phyloP scores from a whole-genome alignment of 2,888 invertebrate species.

The Drosophila gaucha region DNA sequence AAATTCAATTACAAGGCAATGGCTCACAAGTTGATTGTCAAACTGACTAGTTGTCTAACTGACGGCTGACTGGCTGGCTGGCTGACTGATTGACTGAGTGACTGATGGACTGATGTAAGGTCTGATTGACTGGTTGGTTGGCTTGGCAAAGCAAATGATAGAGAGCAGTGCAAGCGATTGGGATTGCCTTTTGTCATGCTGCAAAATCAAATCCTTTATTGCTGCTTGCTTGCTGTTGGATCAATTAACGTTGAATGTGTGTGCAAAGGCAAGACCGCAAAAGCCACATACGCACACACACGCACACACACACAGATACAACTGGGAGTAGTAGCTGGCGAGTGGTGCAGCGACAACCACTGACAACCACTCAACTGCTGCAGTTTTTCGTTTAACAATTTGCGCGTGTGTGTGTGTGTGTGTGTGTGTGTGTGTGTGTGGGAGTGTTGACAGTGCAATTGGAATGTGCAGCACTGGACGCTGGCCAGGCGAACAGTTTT shows the following conservation, averaged over 20 bases:
- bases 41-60: conserved; percentile 28
- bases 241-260: conserved; percentile 79
- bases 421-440: conserved; percentile 17
- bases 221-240: conserved; percentile 78
- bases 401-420: conserved; percentile 7
- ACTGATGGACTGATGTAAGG: conserved; percentile 8
- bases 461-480: conserved; percentile 56
- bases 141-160: conserved; percentile 59
- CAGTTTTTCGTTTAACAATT: conserved; percentile 77
- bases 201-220: conserved; percentile 80
- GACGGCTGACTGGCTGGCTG: conserved; percentile 7
- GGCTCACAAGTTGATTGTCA: conserved; percentile 72
- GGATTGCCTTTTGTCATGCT: conserved; percentile 72
- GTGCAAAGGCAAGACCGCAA: conserved; percentile 76
- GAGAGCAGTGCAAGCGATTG: conserved; percentile 40
- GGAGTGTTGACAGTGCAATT: conserved; percentile 77
- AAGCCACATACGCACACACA: conserved; percentile 60
- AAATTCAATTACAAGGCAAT: conserved; percentile 79
- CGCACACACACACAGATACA: conserved; percentile 9
- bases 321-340: conserved; percentile 28
- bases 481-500: conserved; percentile 64
- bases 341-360: conserved; percentile 57
- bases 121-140: conserved; percentile 29
- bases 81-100: conserved; percentile 11
- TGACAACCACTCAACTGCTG: conserved; percentile 75